Conservation (phyloP, 2,113 vertebrate genomes). For the Prolemur simus region DNA sequence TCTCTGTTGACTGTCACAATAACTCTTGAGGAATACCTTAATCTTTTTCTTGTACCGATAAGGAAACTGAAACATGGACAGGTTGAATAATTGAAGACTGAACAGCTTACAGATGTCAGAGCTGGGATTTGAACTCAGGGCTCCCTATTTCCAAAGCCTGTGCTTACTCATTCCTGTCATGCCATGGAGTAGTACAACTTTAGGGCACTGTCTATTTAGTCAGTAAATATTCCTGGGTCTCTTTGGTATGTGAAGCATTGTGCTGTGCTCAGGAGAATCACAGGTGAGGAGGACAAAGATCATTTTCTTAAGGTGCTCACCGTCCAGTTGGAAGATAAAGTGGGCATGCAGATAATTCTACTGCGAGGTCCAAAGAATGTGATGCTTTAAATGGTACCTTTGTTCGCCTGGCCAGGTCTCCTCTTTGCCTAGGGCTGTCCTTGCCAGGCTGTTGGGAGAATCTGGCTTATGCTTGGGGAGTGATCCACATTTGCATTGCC, state of each 20-base stretch:
- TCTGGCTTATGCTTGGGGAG: not conserved
- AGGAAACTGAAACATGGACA: not conserved
- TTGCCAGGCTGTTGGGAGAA: not conserved
- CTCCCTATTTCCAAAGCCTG: not conserved
- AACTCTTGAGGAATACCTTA: not conserved
- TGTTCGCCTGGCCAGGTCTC: not conserved
- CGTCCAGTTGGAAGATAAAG: not conserved
- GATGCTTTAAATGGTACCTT: not conserved
- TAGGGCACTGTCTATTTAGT: not conserved
- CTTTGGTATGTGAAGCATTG: not conserved
- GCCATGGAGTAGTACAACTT: not conserved
- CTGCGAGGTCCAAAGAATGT: not conserved
- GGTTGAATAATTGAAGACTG: not conserved
- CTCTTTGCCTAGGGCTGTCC: accelerated
- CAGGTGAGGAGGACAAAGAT: not conserved
- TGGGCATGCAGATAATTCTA: not conserved
- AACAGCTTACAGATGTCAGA: not conserved
- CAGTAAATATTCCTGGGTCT: not conserved
- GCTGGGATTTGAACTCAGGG: not conserved
- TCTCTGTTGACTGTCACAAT: not conserved
- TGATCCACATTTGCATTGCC: not conserved
- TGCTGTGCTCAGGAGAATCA: not conserved
- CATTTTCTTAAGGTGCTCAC: not conserved
- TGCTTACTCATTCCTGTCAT: not conserved
- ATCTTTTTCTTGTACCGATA: not conserved